Evolutionary conservation across 1,140 invertebrate species (phyloP).

Genomic region (Nasonia longicornis): DNA sequence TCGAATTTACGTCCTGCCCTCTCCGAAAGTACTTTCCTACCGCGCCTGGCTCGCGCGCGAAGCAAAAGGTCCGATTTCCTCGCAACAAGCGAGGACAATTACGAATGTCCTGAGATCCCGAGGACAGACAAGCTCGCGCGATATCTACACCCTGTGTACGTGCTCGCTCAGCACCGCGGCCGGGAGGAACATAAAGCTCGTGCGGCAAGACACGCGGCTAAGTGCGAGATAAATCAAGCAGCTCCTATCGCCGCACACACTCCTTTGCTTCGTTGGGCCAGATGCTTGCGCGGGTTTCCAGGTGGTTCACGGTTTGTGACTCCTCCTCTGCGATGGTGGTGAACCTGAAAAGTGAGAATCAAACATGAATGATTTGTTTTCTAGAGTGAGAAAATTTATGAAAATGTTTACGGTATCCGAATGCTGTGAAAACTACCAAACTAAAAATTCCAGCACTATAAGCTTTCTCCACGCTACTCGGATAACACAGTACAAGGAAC

Average conservation of each 20-base stretch:
- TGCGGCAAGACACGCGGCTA: constrained; percentile 57
- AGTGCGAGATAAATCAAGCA: constrained; percentile 68
- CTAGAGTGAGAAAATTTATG: too few relatives aligned
- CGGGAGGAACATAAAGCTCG: constrained; percentile 53
- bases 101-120: constrained; percentile 54
- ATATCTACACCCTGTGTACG: constrained; percentile 51
- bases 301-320: neutral
- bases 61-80: constrained; percentile 50
- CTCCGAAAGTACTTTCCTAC: neutral
- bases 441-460: too few relatives aligned
- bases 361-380: too few relatives aligned
- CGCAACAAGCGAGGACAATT: constrained; percentile 51
- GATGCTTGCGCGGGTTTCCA: too few relatives aligned
- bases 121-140: constrained; percentile 48
- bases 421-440: too few relatives aligned
- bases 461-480: constrained; percentile 48
- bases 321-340: neutral
- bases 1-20: neutral
- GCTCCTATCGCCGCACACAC: constrained; percentile 55
- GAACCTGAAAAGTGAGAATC: too few relatives aligned
- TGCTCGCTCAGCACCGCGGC: constrained; percentile 43
- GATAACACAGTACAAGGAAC: constrained; percentile 59
- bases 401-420: neutral
- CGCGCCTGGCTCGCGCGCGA: neutral
- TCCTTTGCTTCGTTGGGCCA: constrained; percentile 16